A percentile compares a stretch with the other conserved stretches of the same genome.
These are phyloP conservation scores for Drosophila villosipedis DNA, from an alignment of 2,888 invertebrate genomes.

Conservation along the genomic window DNA sequence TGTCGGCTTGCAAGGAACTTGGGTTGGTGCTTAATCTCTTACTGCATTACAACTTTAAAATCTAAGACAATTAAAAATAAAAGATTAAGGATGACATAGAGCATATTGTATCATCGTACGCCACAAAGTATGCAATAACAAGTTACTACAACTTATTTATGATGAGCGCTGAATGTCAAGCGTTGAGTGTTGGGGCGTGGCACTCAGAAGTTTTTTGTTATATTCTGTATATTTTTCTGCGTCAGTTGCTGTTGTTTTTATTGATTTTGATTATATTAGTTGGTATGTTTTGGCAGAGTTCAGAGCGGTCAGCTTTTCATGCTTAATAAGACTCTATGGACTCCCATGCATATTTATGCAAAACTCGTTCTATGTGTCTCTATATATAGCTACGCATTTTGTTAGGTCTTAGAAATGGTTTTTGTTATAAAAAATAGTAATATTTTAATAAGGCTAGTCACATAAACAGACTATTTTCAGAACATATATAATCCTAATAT, in stretches of 20 bases:
- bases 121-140: constrained; percentile 42
- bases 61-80: not conserved
- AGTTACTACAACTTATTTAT: constrained; percentile 62
- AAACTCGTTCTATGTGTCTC: not conserved
- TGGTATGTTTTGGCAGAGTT: constrained; percentile 1
- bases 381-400: not conserved
- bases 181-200: constrained; percentile 31
- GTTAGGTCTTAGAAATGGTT: not conserved
- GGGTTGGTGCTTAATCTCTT: not conserved
- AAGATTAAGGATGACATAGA: not conserved
- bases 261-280: constrained; percentile 30
- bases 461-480: not conserved
- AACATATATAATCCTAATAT: not conserved
- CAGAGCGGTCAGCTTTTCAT: not conserved
- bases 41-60: not conserved
- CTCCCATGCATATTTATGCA: not conserved
- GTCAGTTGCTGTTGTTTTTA: constrained; percentile 13
- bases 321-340: not conserved
- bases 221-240: constrained; percentile 10
- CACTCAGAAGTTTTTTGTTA: constrained; percentile 18
- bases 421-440: not conserved
- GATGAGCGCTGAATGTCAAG: constrained; percentile 13
- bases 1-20: not conserved
- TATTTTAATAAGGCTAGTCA: not conserved
- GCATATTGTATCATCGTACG: not conserved